These are phyloP conservation scores for Pemphigus obesinymphae DNA, from an alignment of 1,140 invertebrate genomes.

Conservation along the genomic window DNA sequence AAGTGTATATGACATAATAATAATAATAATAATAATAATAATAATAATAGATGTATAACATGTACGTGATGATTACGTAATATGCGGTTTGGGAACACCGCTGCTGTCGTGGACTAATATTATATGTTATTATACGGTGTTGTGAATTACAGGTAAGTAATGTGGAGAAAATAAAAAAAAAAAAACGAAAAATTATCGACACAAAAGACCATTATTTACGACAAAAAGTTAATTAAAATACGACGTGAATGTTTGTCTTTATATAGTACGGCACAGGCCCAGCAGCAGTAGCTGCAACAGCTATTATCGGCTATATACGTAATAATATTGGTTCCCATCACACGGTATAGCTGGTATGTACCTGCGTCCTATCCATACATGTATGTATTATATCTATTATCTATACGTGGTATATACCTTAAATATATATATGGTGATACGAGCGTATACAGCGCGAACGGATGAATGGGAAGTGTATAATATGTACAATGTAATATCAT, in stretches of 20 bases:
- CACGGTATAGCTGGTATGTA: not conserved
- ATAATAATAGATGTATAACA: no score
- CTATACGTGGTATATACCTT: not conserved
- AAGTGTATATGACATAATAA: no score
- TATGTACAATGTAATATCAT: not conserved
- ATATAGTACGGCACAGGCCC: not conserved
- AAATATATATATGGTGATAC: not conserved
- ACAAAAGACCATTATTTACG: not conserved
- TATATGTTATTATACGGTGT: no score
- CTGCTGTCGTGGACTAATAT: no score
- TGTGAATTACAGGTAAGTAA: no score
- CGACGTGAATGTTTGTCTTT: not conserved
- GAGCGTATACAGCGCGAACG: not conserved
- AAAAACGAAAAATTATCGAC: no score
- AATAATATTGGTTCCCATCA: constrained; percentile 1
- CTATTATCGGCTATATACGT: not conserved
- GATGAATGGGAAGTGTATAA: not conserved
- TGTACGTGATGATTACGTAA: no score
- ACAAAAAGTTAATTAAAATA: constrained; percentile 15
- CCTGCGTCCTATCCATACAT: no score
- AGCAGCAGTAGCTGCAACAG: not conserved
- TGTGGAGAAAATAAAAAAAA: no score
- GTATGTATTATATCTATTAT: not conserved
- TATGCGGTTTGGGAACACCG: no score
- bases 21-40: no score